Evolutionary conservation across 2,888 invertebrate genomes (phyloP).

Genomic region (Orthosia cruda): DNA sequence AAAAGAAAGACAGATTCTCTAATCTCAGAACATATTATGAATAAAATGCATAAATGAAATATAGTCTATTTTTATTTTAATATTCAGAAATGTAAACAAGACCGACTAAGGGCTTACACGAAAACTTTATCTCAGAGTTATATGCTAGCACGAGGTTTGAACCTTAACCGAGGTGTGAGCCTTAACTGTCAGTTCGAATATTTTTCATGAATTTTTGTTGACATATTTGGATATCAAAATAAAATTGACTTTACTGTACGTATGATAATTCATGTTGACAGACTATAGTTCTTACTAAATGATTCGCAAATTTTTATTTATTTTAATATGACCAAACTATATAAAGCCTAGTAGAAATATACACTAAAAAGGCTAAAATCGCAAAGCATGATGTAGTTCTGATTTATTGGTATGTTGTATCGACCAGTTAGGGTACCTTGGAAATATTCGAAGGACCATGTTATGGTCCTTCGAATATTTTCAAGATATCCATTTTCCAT

Average conservation of each 20-base stretch:
- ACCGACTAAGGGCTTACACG: no score
- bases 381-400: no score
- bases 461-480: no score
- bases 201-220: conserved; percentile 1
- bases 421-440: no score
- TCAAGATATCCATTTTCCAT: no score
- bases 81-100: not conserved
- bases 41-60: conserved; percentile 10
- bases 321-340: not conserved
- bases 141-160: no score
- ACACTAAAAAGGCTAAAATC: no score
- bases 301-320: not conserved
- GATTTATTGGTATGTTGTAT: no score
- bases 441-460: no score
- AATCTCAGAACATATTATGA: conserved; percentile 44
- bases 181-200: not conserved
- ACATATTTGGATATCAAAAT: conserved; percentile 14
- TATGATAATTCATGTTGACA: not conserved
- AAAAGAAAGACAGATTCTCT: conserved; percentile 24
- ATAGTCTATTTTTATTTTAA: not conserved
- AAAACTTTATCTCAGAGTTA: no score
- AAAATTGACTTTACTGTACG: not conserved
- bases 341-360: no score
- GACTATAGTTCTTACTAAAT: conserved; percentile 32
- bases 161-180: no score